Conservation (phyloP, 2,113 vertebrate species). For the Colistium nudipinnis region DNA sequence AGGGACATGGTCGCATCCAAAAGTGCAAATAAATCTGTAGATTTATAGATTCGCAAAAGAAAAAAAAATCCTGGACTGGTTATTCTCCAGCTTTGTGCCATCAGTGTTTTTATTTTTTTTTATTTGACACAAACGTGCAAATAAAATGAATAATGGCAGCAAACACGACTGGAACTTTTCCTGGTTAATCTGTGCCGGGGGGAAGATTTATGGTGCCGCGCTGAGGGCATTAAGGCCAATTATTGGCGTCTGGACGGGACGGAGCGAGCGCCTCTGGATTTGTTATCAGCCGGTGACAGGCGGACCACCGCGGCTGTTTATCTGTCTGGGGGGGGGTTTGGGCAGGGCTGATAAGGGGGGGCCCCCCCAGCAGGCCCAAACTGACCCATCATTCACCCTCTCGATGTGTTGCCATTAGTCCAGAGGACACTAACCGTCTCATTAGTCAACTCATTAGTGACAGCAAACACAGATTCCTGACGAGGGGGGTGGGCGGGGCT, state of each 20-base stretch:
- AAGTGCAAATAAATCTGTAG: no score
- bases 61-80: no score
- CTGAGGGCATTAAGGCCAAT: slow-evolving; percentile 52
- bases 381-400: slow-evolving; percentile 71
- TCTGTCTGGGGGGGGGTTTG: slow-evolving; percentile 68
- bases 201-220: slow-evolving; percentile 42
- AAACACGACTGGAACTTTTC: slow-evolving; percentile 36
- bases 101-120: no score
- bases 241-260: slow-evolving; percentile 56
- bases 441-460: slow-evolving; percentile 94
- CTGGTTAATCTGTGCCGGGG: slow-evolving; percentile 41
- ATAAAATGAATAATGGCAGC: not conserved
- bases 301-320: slow-evolving; percentile 72
- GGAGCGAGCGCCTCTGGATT: slow-evolving; percentile 55
- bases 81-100: no score
- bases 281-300: slow-evolving; percentile 79
- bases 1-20: no score
- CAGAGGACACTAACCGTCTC: slow-evolving; percentile 91
- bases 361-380: slow-evolving; percentile 44
- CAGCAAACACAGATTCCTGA: slow-evolving; percentile 86
- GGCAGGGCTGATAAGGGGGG: slow-evolving; percentile 70
- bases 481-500: slow-evolving; percentile 80
- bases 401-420: slow-evolving; percentile 82
- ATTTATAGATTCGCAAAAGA: no score
- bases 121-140: no score